Evolutionary conservation across 1,140 invertebrate species (phyloP), one percentile per base, ranked within the genome.

Genomic region (Nixonia krombeini): DNA sequence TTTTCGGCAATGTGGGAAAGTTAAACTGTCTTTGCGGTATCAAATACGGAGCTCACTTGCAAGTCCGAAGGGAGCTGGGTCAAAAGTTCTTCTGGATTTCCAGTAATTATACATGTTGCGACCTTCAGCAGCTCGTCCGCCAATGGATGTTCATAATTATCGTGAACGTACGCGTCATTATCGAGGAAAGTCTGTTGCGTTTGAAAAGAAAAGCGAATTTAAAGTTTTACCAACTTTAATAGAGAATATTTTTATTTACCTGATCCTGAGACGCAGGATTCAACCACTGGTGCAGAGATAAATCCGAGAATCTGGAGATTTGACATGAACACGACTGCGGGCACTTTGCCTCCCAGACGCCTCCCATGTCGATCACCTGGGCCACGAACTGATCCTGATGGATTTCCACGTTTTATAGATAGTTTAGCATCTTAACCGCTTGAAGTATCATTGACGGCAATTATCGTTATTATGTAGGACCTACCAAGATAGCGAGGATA

Each of bases 61-160:
- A 89, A 77, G 66, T 89, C 84, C 4, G 80, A 70, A 4, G 89
- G 87, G 49, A 90, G 63, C 23, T 74, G 69, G 9, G 76, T 37
- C n/a, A 90, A 65, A 16, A 89, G 70, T 26, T 83, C 72, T 13
- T 80, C 55, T 1, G 86, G 78, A 25, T 86, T 79, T 65, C 86
- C 82, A 0, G 81, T 76, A 13, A 90, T 66, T 16, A 90, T 82
- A 44, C 89, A 91, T 1, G 86, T 90, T 17, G 87, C 88, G 13
- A 88, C 84, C 70, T 85, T 86, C 2, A 89, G 70, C 15, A 88
- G 73, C 59, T 82, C 79, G 33, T 74, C 57, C 2, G 49, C 17
- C 17, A 78, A 41, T 7, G 70, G 18, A 47, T 47, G 49, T n/a
- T 50, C 42, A 17, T 45, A 45, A 45, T 13, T 49, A n/a, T 56